Base-by-base conservation (phyloP, 2,797 vertebrate genomes). In the Okamejei kenojei region DNA sequence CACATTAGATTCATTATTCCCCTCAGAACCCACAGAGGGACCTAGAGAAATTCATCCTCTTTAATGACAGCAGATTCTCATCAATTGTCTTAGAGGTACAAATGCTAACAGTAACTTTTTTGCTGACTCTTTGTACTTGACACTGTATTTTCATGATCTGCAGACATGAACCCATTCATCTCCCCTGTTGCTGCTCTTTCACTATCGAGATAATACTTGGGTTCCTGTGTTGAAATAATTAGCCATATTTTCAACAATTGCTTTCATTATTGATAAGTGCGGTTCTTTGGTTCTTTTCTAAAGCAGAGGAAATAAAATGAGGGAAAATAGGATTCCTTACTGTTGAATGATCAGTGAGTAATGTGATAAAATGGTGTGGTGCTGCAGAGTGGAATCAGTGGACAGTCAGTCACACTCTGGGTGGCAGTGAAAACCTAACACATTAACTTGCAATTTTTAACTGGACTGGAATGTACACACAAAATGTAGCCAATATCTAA, bases 401-500 rank as follows among this genome's bases (percentile, higher is more conserved):
- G 38, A 26, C 35, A 45, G 68, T 23, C 35, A 45, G 68, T 23
- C 26, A 15, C 17, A 54, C 21, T 68, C 32, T 74, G 90, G 65
- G 38, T 71, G 90, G 35, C 68, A 73, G 35, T 45, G 65, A 35
- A 38, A 91, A 45, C 54, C 68, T 71, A 26, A 73, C 45, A 35
- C 19, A 35, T 19, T 2, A 17, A 7, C 19, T 68, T 88, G 84
- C 29, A 86, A 88, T 26, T 65, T 84, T 21, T 73, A 26, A 35
- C 35, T 93, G 1, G 11, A 71, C 82, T 82, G 82, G 93, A 71
- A 86, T 54, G 71, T n/a, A 54, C 71, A 63, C 65, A 10, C n/a
- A 88, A 86, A 61, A n/a, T 68, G 38, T 71, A 35, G 38, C 93
- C 32, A 54, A n/a, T 81, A 68, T n/a, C 26, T 35, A 93, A 82